phyloP scores from a whole-genome alignment of 1,140 invertebrate genomes.

The Mycetomoellerius zeteki region DNA sequence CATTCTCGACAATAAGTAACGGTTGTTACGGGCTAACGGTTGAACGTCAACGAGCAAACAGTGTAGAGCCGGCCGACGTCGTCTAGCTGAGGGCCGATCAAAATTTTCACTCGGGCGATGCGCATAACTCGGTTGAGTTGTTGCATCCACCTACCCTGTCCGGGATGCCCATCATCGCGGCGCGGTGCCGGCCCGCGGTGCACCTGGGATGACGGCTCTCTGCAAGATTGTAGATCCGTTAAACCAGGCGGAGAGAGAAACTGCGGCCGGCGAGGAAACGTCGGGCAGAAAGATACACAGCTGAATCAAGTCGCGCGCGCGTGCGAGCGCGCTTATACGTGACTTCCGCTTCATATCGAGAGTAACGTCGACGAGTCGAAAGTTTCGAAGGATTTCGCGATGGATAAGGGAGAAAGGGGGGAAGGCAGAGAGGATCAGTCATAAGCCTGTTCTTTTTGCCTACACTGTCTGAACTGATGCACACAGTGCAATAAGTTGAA shows the following conservation, averaged over 20 bases:
- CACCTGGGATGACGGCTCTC: slow-evolving; percentile 64
- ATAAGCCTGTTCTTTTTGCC: too few species aligned
- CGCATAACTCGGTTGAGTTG: slow-evolving; percentile 66
- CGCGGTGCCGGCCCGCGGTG: slow-evolving; percentile 58
- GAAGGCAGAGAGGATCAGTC: background rate
- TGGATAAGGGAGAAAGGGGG: background rate
- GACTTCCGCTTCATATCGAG: slow-evolving; percentile 62
- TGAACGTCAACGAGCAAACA: slow-evolving; percentile 63
- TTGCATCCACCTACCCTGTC: slow-evolving; percentile 66
- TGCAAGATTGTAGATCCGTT: slow-evolving; percentile 62
- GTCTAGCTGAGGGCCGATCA: slow-evolving; percentile 65
- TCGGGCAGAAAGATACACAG: slow-evolving; percentile 39
- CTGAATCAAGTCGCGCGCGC: slow-evolving; percentile 39
- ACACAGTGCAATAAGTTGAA: too few species aligned
- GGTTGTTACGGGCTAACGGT: slow-evolving; percentile 62
- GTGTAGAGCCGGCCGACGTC: slow-evolving; percentile 61
- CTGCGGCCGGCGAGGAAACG: slow-evolving; percentile 18
- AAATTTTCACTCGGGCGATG: slow-evolving; percentile 65
- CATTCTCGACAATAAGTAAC: slow-evolving; percentile 64
- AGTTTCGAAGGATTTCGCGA: slow-evolving; percentile 19
- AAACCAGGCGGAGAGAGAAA: slow-evolving; percentile 48
- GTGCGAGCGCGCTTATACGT: slow-evolving; percentile 17
- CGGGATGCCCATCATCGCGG: slow-evolving; percentile 62
- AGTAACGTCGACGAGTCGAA: slow-evolving; percentile 61
- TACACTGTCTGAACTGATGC: too few species aligned